Percentiles rank a stretch among this genome's conserved stretches.
phyloP scores from a whole-genome alignment of 2,797 vertebrate genomes.

The Mareca strepera region DNA sequence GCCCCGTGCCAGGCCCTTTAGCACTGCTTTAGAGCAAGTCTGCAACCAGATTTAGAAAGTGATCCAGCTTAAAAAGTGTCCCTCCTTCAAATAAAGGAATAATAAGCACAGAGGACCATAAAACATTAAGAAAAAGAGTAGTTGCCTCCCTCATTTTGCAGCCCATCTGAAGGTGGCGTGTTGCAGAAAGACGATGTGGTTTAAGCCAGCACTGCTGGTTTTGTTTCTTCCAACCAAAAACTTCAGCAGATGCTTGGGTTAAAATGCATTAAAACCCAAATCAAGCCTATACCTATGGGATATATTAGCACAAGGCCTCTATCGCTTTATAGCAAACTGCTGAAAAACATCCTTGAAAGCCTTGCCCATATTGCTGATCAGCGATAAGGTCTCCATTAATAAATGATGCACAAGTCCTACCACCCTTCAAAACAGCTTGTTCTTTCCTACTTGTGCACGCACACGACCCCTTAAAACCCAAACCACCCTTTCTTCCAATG shows the following conservation, averaged over 20 bases:
- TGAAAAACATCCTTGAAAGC: neutral
- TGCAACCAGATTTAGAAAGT: neutral
- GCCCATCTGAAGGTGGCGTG: no score
- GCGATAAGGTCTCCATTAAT: neutral
- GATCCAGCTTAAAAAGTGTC: neutral
- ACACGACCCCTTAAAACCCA: neutral
- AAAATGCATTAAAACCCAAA: neutral
- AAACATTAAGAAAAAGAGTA: neutral
- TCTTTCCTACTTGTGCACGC: neutral
- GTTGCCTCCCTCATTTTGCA: neutral
- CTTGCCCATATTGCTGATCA: neutral
- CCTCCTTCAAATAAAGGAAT: neutral
- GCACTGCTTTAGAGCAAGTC: neutral
- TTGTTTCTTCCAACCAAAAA: neutral
- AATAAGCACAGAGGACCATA: neutral
- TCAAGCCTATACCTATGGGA: neutral
- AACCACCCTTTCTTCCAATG: neutral
- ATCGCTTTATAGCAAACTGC: neutral
- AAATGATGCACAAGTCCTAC: neutral
- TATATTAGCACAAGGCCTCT: neutral
- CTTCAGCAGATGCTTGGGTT: neutral
- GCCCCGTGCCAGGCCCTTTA: neutral
- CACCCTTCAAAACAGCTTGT: neutral
- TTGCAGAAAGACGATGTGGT: neutral
- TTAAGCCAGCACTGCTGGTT: neutral